These are phyloP conservation scores for Chironomus striatipennis DNA, from an alignment of 1,140 invertebrate species.

Conservation along the genomic window DNA sequence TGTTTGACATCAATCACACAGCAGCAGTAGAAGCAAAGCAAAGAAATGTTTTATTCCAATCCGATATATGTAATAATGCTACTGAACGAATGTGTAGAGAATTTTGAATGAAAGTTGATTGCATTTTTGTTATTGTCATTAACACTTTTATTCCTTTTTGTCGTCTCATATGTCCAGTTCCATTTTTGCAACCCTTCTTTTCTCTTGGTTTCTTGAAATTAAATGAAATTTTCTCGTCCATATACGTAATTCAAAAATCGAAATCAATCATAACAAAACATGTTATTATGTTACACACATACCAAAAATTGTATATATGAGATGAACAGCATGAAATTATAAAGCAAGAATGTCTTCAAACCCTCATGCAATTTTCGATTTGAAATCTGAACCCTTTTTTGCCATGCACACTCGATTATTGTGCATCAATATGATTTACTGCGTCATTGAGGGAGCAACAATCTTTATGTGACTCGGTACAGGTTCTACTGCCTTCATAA, in stretches of 20 bases:
- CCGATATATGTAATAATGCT: neutral
- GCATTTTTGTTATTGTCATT: slow-evolving; percentile 12
- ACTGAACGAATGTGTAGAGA: neutral
- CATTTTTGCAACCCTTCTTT: neutral
- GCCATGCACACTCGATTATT: too few species aligned
- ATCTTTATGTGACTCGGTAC: too few species aligned
- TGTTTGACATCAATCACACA: slow-evolving; percentile 7
- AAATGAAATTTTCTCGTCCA: neutral
- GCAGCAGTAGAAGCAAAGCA: neutral
- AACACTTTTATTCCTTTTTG: neutral
- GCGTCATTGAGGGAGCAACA: too few species aligned
- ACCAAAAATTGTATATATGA: too few species aligned
- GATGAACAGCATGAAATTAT: too few species aligned
- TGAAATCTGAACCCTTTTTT: too few species aligned
- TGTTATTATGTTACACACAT: neutral
- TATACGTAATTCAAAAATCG: neutral
- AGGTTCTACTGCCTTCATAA: too few species aligned
- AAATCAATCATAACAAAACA: slow-evolving; percentile 8
- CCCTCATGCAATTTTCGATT: too few species aligned
- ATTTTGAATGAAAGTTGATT: neutral
- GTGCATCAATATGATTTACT: too few species aligned
- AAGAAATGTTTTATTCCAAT: neutral
- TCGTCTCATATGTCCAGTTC: neutral
- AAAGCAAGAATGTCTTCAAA: too few species aligned
- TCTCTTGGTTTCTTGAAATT: neutral